Percentiles rank a stretch among this genome's conserved stretches.
Evolutionary conservation across 2,797 vertebrate genomes (phyloP).

Genomic region (Sebastes itinus): DNA sequence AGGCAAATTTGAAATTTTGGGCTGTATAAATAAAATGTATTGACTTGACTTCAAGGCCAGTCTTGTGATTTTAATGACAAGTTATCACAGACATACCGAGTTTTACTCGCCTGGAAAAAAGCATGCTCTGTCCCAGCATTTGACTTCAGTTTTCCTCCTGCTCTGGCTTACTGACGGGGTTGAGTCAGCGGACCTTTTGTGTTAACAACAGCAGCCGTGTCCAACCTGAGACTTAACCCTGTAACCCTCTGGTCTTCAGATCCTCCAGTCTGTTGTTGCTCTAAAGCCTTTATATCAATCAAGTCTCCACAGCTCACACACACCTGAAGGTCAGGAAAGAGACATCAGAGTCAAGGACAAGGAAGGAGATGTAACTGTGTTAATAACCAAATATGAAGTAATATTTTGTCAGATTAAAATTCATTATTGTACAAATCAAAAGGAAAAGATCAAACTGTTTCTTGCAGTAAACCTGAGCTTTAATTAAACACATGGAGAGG

Average conservation of each 20-base stretch:
- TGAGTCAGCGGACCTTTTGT: slow-evolving; percentile 15
- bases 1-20: background rate
- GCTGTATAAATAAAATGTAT: background rate
- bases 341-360: slow-evolving; percentile 4
- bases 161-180: background rate
- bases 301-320: slow-evolving; percentile 19
- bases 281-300: slow-evolving; percentile 31
- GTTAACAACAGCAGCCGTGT: slow-evolving; percentile 33
- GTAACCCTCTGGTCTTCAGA: slow-evolving; percentile 16
- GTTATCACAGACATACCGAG: background rate
- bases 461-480: slow-evolving; percentile 14
- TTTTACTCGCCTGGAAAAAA: background rate
- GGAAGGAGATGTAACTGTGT: background rate
- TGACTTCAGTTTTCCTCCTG: slow-evolving; percentile 10
- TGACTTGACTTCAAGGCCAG: background rate
- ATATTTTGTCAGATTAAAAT: slow-evolving; percentile 18
- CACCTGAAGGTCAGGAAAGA: slow-evolving; percentile 49
- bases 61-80: background rate
- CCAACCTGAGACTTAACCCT: slow-evolving; percentile 34
- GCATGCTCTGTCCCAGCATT: background rate
- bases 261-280: slow-evolving; percentile 10
- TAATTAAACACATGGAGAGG: slow-evolving; percentile 36
- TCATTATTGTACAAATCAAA: background rate
- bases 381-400: background rate
- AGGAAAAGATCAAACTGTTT: background rate